These are phyloP conservation scores for Podilymbus podiceps DNA, from an alignment of 2,113 vertebrate species.

Conservation along the genomic window DNA sequence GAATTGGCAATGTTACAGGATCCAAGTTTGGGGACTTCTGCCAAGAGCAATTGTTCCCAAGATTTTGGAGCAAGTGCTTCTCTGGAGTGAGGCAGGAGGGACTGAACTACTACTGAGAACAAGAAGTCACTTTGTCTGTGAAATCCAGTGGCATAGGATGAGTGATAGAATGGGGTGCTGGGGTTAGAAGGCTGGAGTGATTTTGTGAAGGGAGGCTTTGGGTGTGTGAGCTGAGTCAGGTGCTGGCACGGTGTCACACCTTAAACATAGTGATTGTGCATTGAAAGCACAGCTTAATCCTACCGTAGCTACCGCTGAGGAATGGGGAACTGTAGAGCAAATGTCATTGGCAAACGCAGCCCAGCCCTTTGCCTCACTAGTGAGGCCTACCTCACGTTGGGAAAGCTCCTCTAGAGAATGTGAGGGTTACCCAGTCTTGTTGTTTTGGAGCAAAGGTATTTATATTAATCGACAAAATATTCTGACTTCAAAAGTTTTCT, in stretches of 20 bases:
- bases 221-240: background rate
- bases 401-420: background rate
- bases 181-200: fast-evolving
- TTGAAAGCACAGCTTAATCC: background rate
- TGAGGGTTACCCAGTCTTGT: background rate
- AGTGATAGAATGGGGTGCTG: background rate
- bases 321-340: background rate
- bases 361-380: background rate
- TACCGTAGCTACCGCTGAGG: background rate
- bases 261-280: background rate
- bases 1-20: background rate
- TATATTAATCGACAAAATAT: background rate
- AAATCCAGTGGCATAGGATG: background rate
- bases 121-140: background rate
- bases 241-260: background rate
- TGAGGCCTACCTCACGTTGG: background rate
- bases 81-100: background rate
- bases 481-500: background rate
- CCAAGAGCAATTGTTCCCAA: background rate
- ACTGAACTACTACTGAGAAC: background rate
- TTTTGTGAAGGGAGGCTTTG: background rate
- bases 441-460: background rate
- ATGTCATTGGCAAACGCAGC: background rate
- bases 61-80: background rate
- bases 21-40: background rate